phyloP scores from a whole-genome alignment of 2,888 invertebrate genomes.

The Sepiola atlantica region DNA sequence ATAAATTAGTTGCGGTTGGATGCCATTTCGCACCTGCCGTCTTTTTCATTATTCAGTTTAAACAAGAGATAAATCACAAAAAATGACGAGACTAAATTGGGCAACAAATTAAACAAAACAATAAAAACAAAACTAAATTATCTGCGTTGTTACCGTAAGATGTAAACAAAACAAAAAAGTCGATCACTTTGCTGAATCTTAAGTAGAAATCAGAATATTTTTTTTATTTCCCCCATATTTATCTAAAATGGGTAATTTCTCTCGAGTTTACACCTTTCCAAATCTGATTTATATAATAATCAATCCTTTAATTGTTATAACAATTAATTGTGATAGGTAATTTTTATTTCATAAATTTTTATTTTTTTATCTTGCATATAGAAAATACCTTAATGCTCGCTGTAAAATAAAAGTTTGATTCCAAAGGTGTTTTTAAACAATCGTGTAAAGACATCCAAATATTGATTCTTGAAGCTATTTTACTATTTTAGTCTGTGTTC shows the following conservation, averaged over 20 bases:
- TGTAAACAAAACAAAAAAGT: too few species aligned
- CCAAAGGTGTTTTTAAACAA: not conserved
- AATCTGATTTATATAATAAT: not conserved
- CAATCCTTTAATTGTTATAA: not conserved
- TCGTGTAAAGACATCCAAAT: not conserved
- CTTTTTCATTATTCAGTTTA: too few species aligned
- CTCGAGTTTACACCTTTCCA: not conserved
- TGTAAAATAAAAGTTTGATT: not conserved
- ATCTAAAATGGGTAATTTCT: not conserved
- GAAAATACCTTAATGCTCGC: not conserved
- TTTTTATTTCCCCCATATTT: not conserved
- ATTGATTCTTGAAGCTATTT: not conserved
- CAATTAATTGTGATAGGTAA: not conserved
- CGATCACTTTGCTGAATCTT: not conserved
- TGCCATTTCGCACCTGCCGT: too few species aligned
- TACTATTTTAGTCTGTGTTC: not conserved
- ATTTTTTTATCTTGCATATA: not conserved
- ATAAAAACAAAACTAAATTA: too few species aligned
- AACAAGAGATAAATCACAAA: too few species aligned
- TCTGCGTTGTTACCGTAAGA: too few species aligned
- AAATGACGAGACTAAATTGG: too few species aligned
- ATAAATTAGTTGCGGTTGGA: too few species aligned
- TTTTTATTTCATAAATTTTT: not conserved
- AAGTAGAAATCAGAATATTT: not conserved
- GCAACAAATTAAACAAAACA: too few species aligned